Conservation (phyloP, 2,113 vertebrate species). For the Mustela nigripes region DNA sequence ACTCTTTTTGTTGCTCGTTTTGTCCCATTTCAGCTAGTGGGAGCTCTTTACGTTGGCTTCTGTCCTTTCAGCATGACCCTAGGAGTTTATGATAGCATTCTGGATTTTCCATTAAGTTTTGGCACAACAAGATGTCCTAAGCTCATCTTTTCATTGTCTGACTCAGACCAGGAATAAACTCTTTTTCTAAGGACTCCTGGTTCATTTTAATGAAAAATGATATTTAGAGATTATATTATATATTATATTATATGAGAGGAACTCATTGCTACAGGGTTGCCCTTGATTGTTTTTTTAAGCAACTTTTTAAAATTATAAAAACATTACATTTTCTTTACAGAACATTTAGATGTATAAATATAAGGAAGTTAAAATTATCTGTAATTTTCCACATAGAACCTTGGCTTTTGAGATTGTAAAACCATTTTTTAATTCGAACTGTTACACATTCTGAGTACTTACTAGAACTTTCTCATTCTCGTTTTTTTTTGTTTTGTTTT, state of each 20-base stretch:
- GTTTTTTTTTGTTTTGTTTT: background rate
- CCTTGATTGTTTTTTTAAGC: background rate
- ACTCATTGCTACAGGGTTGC: constrained; percentile 4
- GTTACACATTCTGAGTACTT: background rate
- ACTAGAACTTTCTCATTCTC: background rate
- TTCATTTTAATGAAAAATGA: constrained; percentile 39
- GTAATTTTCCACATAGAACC: constrained; percentile 4
- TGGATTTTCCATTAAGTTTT: constrained; percentile 35
- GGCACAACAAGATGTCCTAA: constrained; percentile 15
- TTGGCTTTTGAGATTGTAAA: constrained; percentile 36
- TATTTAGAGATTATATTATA: constrained; percentile 20
- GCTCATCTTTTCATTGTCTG: background rate
- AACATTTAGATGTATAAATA: constrained; percentile 20
- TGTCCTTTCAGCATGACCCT: background rate
- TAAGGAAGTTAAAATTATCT: background rate
- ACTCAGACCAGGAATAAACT: background rate
- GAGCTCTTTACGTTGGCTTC: background rate
- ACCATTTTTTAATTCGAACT: background rate
- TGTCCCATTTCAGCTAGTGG: background rate
- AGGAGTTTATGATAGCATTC: background rate
- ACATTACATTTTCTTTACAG: constrained; percentile 2
- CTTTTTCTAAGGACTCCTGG: constrained; percentile 13
- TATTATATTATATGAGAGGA: background rate
- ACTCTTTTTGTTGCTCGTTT: background rate
- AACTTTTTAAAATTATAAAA: background rate